These are phyloP conservation scores for Microtus richardsoni DNA, from an alignment of 2,113 vertebrate genomes.

Conservation along the genomic window DNA sequence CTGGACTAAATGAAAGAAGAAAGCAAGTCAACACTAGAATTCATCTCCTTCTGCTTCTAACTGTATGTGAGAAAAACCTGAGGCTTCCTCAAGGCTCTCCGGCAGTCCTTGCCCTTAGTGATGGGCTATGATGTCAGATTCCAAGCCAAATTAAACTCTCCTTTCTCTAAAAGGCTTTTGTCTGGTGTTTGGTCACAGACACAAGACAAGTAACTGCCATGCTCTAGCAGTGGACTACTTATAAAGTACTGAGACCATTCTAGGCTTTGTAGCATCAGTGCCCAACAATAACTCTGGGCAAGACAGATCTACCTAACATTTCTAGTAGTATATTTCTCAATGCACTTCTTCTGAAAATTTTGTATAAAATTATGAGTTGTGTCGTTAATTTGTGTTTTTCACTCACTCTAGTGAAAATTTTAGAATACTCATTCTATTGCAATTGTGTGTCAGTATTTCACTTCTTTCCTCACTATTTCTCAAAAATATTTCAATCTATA, in stretches of 20 bases:
- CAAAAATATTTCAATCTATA: neutral
- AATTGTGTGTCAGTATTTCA: neutral
- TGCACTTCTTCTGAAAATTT: neutral
- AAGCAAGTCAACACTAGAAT: too few relatives aligned
- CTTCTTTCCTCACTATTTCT: neutral
- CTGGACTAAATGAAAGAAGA: neutral
- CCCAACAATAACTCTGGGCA: fast-evolving
- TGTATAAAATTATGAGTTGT: neutral
- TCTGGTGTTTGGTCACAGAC: neutral
- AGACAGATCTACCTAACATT: neutral
- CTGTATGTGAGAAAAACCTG: too few relatives aligned
- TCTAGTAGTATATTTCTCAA: neutral
- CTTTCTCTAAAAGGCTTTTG: neutral
- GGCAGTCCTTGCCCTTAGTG: too few relatives aligned
- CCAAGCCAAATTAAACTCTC: neutral
- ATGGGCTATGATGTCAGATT: neutral
- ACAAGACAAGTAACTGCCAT: neutral
- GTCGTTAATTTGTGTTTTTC: neutral
- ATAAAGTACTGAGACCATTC: neutral
- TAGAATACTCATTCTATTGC: neutral
- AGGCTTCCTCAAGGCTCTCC: too few relatives aligned
- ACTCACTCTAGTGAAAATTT: neutral
- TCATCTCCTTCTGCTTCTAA: neutral
- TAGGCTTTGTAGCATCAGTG: neutral
- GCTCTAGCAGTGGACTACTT: neutral